Conservation (phyloP, 1,140 invertebrate genomes). For the Cydia splendana region DNA sequence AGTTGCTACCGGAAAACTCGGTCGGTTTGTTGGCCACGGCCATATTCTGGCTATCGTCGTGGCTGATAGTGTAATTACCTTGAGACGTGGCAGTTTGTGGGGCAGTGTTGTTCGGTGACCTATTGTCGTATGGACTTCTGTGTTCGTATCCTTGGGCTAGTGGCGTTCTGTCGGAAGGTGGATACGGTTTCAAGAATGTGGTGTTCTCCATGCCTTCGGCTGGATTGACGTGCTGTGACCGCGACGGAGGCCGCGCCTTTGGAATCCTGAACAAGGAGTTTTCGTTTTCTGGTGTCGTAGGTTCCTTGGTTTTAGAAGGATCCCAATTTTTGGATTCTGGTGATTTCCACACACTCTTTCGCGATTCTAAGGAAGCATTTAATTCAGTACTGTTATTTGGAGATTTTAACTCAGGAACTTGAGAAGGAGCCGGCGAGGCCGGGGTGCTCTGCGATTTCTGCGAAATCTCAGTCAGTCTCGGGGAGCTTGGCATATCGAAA, state of each 20-base stretch:
- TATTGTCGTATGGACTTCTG: slow-evolving; percentile 70
- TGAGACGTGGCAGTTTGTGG: slow-evolving; percentile 56
- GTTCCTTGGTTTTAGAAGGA: slow-evolving; percentile 62
- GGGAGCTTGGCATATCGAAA: slow-evolving; percentile 71
- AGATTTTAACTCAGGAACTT: slow-evolving; percentile 64
- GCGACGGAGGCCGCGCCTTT: slow-evolving; percentile 83
- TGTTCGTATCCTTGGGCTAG: slow-evolving; percentile 67
- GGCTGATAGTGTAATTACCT: slow-evolving; percentile 72
- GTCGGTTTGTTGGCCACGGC: slow-evolving; percentile 55
- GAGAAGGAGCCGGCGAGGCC: slow-evolving; percentile 62
- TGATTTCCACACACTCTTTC: slow-evolving; percentile 73
- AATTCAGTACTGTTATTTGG: slow-evolving; percentile 60
- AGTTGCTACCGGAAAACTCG: slow-evolving; percentile 72
- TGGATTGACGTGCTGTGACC: slow-evolving; percentile 76
- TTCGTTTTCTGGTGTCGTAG: slow-evolving; percentile 62
- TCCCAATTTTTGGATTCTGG: slow-evolving; percentile 75
- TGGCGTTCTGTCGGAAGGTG: slow-evolving; percentile 72
- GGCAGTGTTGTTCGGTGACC: slow-evolving; percentile 49
- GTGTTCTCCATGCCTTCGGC: slow-evolving; percentile 70
- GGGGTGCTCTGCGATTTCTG: slow-evolving; percentile 68
- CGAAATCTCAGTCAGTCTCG: slow-evolving; percentile 70
- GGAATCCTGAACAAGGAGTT: slow-evolving; percentile 83
- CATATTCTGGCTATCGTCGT: slow-evolving; percentile 68
- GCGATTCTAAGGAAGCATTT: slow-evolving; percentile 50
- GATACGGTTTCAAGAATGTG: slow-evolving; percentile 81